Evolutionary conservation across 1,140 invertebrate genomes (phyloP).

Genomic region (Camponotus floridanus): DNA sequence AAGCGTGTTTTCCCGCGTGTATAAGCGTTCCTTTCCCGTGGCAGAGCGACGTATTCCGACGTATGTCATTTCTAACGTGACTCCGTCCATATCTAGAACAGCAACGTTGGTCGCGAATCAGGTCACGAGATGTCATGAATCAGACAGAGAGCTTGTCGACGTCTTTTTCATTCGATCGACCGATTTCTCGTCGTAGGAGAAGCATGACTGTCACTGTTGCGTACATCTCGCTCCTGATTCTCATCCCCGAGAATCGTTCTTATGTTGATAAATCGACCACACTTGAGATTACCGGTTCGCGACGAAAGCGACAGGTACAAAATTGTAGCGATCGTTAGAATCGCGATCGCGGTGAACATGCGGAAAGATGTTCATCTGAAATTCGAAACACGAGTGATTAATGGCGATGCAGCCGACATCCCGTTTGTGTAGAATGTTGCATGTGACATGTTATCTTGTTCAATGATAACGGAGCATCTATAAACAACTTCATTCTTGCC

Average conservation of each 20-base stretch:
- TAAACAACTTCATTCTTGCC: neutral
- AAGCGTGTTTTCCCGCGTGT: neutral
- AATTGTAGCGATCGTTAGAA: conserved; percentile 7
- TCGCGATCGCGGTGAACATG: neutral
- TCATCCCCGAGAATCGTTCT: neutral
- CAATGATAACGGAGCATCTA: neutral
- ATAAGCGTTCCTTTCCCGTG: neutral
- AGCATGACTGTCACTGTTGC: conserved; percentile 11
- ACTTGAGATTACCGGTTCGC: conserved; percentile 53
- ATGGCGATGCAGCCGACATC: neutral
- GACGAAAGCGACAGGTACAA: conserved; percentile 47
- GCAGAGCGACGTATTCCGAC: conserved; percentile 11
- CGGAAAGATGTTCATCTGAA: conserved; percentile 17
- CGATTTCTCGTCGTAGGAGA: conserved; percentile 53
- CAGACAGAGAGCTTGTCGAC: conserved; percentile 41
- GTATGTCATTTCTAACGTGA: conserved; percentile 39
- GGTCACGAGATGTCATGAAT: conserved; percentile 57
- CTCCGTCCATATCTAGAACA: conserved; percentile 28
- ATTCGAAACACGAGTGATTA: conserved; percentile 41
- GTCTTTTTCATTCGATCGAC: conserved; percentile 63
- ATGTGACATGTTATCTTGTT: neutral
- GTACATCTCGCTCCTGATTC: conserved; percentile 26
- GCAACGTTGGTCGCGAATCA: conserved; percentile 49
- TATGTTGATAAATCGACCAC: conserved; percentile 58
- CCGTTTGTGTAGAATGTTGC: neutral